Conservation (phyloP, 2,888 invertebrate species). For the Pyrgus malvae region DNA sequence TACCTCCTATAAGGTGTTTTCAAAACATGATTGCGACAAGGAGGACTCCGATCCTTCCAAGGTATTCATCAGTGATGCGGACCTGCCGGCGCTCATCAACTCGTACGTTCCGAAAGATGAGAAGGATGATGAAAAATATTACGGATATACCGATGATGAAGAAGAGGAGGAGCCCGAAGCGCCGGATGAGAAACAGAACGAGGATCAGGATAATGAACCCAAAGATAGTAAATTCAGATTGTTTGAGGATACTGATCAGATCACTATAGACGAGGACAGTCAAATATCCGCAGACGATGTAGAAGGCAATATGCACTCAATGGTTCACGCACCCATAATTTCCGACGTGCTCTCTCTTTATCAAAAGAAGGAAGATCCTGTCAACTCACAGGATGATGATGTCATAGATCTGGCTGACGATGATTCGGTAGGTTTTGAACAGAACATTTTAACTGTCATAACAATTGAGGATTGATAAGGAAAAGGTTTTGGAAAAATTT, state of each 20-base stretch:
- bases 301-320: constrained; percentile 48
- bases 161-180: constrained; percentile 44
- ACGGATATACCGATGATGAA: constrained; percentile 61
- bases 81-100: constrained; percentile 57
- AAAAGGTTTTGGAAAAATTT: background rate
- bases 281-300: constrained; percentile 44
- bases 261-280: constrained; percentile 42
- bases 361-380: constrained; percentile 43
- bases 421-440: constrained; percentile 50
- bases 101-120: constrained; percentile 65
- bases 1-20: constrained; percentile 59
- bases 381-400: constrained; percentile 28
- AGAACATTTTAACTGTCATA: constrained; percentile 43
- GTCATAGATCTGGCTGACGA: constrained; percentile 54
- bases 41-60: constrained; percentile 63
- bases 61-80: constrained; percentile 62
- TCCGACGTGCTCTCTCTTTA: constrained; percentile 70
- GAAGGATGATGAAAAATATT: constrained; percentile 69
- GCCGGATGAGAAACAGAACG: constrained; percentile 28
- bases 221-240: constrained; percentile 13
- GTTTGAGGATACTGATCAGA: constrained; percentile 21
- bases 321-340: constrained; percentile 66
- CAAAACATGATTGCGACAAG: constrained; percentile 59
- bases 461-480: constrained; percentile 52
- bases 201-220: constrained; percentile 32